A percentile compares a stretch with the other conserved stretches of the same genome.
phyloP scores from a whole-genome alignment of 2,797 vertebrate genomes.

The Xyrichtys novacula region DNA sequence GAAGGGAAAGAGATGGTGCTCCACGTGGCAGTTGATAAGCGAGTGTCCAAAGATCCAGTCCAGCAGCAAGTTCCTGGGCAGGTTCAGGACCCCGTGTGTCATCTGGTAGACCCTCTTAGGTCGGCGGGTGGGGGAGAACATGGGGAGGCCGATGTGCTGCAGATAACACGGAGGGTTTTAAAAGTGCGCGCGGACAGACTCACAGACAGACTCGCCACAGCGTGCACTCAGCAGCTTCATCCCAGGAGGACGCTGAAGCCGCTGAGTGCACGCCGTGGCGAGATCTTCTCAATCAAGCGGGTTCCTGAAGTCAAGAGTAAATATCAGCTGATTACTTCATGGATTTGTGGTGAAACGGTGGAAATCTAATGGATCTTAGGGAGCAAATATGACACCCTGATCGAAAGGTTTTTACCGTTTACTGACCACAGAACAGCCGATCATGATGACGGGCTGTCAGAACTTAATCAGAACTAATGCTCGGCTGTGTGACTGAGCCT shows the following conservation, averaged over 20 bases:
- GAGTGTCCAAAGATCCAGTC: slow-evolving; percentile 96
- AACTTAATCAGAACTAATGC: not conserved
- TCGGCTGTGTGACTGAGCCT: not conserved
- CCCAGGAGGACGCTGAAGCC: not conserved
- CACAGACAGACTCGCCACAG: not conserved
- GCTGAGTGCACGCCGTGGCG: not conserved
- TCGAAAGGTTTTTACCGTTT: not conserved
- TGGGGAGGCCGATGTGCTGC: slow-evolving; percentile 94
- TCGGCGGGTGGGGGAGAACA: slow-evolving; percentile 87
- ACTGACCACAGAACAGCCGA: not conserved
- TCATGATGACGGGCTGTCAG: not conserved
- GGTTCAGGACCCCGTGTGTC: slow-evolving; percentile 92
- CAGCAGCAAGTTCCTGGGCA: slow-evolving; percentile 88
- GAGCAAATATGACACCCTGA: not conserved
- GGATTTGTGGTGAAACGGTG: not conserved
- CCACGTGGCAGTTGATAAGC: slow-evolving; percentile 94
- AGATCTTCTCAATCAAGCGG: not conserved
- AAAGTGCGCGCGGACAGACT: not conserved
- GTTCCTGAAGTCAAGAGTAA: not conserved
- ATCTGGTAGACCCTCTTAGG: slow-evolving; percentile 92
- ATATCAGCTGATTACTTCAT: not conserved
- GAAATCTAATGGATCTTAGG: not conserved
- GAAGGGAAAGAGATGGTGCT: slow-evolving; percentile 94
- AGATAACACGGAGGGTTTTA: not conserved
- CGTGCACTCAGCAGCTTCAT: not conserved